Base-by-base conservation (phyloP, 2,888 invertebrate species). In the Teleogryllus oceanicus region DNA sequence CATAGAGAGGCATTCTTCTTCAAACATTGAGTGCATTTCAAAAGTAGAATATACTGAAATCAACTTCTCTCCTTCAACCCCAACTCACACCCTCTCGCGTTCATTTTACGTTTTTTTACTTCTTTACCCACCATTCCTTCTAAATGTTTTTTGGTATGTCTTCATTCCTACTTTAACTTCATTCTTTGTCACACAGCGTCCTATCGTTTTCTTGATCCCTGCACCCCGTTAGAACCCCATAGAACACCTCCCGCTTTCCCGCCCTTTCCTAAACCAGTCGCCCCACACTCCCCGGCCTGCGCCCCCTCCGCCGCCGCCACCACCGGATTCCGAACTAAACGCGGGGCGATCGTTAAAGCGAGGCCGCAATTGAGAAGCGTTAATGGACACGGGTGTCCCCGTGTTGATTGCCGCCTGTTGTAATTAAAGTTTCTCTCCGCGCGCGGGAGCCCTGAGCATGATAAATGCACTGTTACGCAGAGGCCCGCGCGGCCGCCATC, bases 381-480 rank as follows among this genome's bases (percentile, higher is more conserved):
- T 62, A 62, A 62, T 62, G 62, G 62, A 62, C 62, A 62, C 62
- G 37, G 37, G 37, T 18, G 62, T 62, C 16, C n/a, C 62, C 62
- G 13, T n/a, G 62, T 62, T 62, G 62, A 62, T 62, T 62, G 62
- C 62, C 62, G 62, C 16, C 16, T n/a, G 62, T 62, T 18, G 62
- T 62, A 62, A 62, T 62, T 62, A 62, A 62, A 62, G 62, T 62
- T 62, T 62, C 62, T 62, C 62, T 62, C 62, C 62, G 16, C 62
- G 62, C n/a, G 62, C 62, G 62, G 62, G 11, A 62, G 62, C 13
- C 62, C 16, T 13, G 62, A 62, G 62, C 13, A n/a, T 62, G 62
- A 62, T 62, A 62, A 62, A 62, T 62, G 62, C 62, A 18, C 62
- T n/a, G 62, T 62, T 62, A 13, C 13, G 16, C 62, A 62, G 62